Base-by-base conservation (phyloP, 2,113 vertebrate species). In the Trochalopteron elliotii region DNA sequence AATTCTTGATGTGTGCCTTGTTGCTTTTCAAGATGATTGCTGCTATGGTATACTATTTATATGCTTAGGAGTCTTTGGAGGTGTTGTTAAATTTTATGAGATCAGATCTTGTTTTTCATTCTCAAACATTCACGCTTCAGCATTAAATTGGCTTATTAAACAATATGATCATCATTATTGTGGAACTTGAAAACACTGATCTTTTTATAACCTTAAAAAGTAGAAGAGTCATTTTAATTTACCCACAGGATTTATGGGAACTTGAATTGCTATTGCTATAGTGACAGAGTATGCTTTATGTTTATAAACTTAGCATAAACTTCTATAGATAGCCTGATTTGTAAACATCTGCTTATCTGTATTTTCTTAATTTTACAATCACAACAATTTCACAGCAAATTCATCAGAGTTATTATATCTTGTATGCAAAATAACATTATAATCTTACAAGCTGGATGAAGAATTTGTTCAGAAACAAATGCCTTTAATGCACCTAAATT, bases 61-160 rank as follows among this genome's bases (percentile, higher is more conserved):
- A 60, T 30, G 53, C 63, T 80, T 79, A 65, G 49, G 57, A 88
- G 53, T 28, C 75, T 83, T 88, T 65, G 42, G 71, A 92, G 50
- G 63, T 88, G 67, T 80, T 83, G 44, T 80, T 39, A 83, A 92
- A 53, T 53, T 37, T 76, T 93, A 64, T 57, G 59, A 88, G 67
- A 79, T 70, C 20, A 6, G 2, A 72, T 80, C 63, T 80, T 88
- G 55, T 72, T 94, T 93, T 55, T 74, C 57, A 50, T 95, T 94
- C 76, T 92, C 60, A 88, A 92, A 68, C 70, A 76, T 56, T 69
- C 82, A 65, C 49, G 80, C 42, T 72, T 85, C 79, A 88, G 75
- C 55, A 88, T 45, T 83, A 83, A 72, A 92, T 53, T 76, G 55
- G 28, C 63, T 94, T 90, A 83, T 76, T 95, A 95, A 94, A 88